Base-by-base conservation (phyloP, 2,113 vertebrate genomes). In the Ailuropoda melanoleuca region DNA sequence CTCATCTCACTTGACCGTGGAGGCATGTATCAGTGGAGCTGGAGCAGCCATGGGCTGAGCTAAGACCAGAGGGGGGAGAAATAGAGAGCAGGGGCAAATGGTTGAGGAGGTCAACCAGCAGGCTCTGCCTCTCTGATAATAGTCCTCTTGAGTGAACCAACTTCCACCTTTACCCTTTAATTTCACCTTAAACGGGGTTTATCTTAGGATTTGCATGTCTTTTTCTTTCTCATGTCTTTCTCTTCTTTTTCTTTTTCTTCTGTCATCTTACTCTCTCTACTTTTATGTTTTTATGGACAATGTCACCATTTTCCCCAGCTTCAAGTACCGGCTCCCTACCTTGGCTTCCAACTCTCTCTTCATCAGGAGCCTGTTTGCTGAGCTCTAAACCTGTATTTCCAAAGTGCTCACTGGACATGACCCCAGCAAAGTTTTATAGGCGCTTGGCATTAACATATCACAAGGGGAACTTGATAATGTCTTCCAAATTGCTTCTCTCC, bases 111-210 rank as follows among this genome's bases (percentile, higher is more conserved):
- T 50, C 34, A 15, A 29, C 3, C 0, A 23, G 23, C 13, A 2
- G 37, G 8, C n/a, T 56, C 50, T 7, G 66, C 74, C 18, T 66
- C 8, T 4, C 8, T 1, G 10, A 0, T 3, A 1, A 0, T 5
- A 3, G 1, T 9, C 24, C 31, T 23, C 23, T 3, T 8, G 60
- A 21, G 62, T 8, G 34, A 43, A 13, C 34, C 34, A 1, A 1
- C 29, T 12, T 68, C 19, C 11, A 9, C 19, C 24, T 12, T 56
- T 12, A 12, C 24, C 58, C 50, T 24, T 77, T 34, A 3, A 10
- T 17, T 21, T 53, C 88, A 21, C 58, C 17, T 39, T 29, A 8
- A 14, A 17, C 0, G 17, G 10, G 19, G 74, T 15, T 10, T 60
- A 0, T 17, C 5, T 80, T 31, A 29, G 17, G 34, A 43, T 72